Evolutionary conservation across 2,888 invertebrate genomes (phyloP).

Genomic region (Spatulosminthurus flaviceps): DNA sequence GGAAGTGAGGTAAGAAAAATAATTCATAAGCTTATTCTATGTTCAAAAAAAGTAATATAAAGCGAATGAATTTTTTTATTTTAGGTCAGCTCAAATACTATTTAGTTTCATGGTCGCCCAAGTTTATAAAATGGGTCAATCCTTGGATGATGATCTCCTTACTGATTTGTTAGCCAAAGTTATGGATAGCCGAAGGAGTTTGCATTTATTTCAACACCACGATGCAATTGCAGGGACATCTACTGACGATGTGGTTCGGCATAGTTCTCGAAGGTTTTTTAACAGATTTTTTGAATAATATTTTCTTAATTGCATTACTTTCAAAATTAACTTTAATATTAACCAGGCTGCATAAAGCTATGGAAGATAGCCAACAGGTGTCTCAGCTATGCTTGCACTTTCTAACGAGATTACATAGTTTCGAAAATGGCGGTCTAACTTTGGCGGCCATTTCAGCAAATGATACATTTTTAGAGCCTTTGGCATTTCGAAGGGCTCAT

Average conservation of each 20-base stretch:
- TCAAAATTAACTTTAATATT: too few species aligned
- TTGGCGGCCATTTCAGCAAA: conserved; percentile 45
- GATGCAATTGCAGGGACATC: conserved; percentile 71
- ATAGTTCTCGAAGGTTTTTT: conserved; percentile 79
- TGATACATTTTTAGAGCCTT: conserved; percentile 55
- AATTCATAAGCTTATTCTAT: too few species aligned
- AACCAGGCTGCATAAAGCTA: conserved; percentile 43
- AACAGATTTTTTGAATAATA: neutral
- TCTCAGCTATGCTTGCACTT: conserved; percentile 58
- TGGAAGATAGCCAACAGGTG: conserved; percentile 53
- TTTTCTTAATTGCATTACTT: neutral
- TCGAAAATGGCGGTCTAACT: conserved; percentile 39
- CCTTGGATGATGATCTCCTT: conserved; percentile 51
- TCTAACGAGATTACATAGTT: conserved; percentile 54
- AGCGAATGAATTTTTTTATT: neutral
- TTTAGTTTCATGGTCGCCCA: conserved; percentile 60
- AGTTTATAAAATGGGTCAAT: conserved; percentile 40
- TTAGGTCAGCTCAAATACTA: neutral
- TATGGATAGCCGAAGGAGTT: conserved; percentile 76
- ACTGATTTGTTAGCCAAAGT: conserved; percentile 68
- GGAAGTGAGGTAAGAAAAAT: conserved; percentile 45
- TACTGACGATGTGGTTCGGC: conserved; percentile 67
- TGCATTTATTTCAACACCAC: conserved; percentile 95
- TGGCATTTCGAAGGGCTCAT: conserved; percentile 66
- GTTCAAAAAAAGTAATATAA: too few species aligned